Conservation (phyloP, 1,140 invertebrate genomes). For the Whitmania pigra region DNA sequence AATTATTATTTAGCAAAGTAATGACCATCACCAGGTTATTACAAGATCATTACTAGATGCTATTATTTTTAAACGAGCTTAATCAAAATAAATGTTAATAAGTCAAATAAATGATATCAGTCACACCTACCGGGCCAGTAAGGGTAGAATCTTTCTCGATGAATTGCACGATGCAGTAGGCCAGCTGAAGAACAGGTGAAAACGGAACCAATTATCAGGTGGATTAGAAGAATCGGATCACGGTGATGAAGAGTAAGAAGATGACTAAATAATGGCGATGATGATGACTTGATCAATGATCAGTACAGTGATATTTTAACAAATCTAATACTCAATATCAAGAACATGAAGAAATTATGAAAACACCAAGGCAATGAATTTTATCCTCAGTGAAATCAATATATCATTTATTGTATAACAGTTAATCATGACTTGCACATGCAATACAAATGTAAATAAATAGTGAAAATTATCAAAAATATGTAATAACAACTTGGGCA, state of each 20-base stretch:
- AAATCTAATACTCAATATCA: neutral
- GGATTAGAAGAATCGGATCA: neutral
- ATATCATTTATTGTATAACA: too few species aligned
- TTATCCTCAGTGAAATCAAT: neutral
- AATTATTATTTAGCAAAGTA: too few species aligned
- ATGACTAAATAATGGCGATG: neutral
- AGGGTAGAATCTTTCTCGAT: slow-evolving; percentile 75
- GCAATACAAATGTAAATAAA: too few species aligned
- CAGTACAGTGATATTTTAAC: neutral
- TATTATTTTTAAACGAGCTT: too few species aligned
- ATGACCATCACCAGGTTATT: too few species aligned
- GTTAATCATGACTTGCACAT: too few species aligned
- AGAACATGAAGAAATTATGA: neutral
- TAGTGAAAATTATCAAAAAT: neutral
- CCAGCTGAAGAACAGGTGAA: slow-evolving; percentile 34
- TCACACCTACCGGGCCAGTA: slow-evolving; percentile 1
- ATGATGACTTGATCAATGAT: neutral
- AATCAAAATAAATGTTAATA: neutral
- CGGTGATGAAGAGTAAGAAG: neutral
- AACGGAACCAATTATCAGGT: neutral
- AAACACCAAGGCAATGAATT: neutral
- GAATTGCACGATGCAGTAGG: slow-evolving; percentile 89
- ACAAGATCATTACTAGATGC: too few species aligned
- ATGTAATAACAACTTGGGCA: slow-evolving; percentile 53
- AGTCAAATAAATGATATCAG: neutral